These are phyloP conservation scores for Isoperla grammatica DNA, from an alignment of 2,888 invertebrate species.

Conservation along the genomic window DNA sequence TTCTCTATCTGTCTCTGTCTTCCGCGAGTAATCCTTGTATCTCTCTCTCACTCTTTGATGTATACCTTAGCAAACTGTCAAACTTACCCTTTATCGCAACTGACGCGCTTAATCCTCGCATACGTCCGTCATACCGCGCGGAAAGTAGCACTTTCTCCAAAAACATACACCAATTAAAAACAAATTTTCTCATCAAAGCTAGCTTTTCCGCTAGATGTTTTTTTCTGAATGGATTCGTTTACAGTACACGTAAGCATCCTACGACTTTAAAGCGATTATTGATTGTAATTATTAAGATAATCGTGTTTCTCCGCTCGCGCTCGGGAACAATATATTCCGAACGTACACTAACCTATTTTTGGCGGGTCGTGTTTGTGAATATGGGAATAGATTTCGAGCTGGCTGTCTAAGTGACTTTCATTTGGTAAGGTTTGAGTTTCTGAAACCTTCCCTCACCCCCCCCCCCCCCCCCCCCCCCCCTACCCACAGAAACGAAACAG, in stretches of 20 bases:
- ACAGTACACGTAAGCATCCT: too few species aligned
- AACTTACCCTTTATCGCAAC: constrained; percentile 13
- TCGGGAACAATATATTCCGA: too few species aligned
- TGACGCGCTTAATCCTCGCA: constrained; percentile 10
- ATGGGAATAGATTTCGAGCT: constrained; percentile 18
- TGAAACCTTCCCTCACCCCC: constrained; percentile 6
- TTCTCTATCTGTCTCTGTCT: background rate
- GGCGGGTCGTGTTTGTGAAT: constrained; percentile 15
- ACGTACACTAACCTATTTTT: background rate
- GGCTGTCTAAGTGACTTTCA: constrained; percentile 19
- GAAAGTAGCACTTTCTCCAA: background rate
- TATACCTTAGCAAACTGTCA: constrained; percentile 17
- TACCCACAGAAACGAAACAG: background rate
- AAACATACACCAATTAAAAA: background rate
- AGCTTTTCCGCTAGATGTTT: too few species aligned
- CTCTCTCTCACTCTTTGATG: constrained; percentile 12
- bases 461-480: constrained; percentile 1
- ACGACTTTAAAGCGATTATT: too few species aligned
- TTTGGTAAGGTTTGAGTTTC: constrained; percentile 19
- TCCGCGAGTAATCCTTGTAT: background rate
- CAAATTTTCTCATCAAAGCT: too few species aligned
- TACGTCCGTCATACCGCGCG: background rate
- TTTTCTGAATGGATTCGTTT: too few species aligned
- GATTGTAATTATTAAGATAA: background rate
- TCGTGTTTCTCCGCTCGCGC: background rate